Conservation (phyloP, 2,113 vertebrate species). For the Aphelocoma coerulescens region DNA sequence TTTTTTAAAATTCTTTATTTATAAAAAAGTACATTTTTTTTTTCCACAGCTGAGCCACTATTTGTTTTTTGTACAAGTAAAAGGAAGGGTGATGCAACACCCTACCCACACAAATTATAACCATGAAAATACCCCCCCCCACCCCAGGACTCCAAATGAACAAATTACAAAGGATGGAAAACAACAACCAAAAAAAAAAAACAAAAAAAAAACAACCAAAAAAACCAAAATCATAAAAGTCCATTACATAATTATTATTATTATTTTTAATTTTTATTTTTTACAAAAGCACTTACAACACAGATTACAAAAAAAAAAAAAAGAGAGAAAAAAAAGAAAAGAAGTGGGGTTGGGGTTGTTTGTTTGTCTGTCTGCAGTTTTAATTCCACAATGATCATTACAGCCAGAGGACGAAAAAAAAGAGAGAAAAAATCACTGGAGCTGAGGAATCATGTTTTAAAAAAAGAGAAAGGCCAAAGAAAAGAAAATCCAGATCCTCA, state of each 20-base stretch:
- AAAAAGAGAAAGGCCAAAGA: slow-evolving; percentile 12
- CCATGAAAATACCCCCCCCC: slow-evolving; percentile 58
- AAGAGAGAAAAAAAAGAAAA: not conserved
- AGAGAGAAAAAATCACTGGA: slow-evolving; percentile 16
- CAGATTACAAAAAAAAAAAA: slow-evolving; percentile 32
- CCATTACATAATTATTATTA: slow-evolving; percentile 24
- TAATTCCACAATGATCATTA: slow-evolving; percentile 47
- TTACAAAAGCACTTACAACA: slow-evolving; percentile 71
- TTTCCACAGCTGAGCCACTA: slow-evolving; percentile 74
- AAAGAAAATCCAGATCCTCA: not conserved
- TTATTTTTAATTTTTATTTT: slow-evolving; percentile 43
- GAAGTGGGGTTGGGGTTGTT: not conserved
- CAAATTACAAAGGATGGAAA: slow-evolving; percentile 64
- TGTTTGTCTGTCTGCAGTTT: slow-evolving; percentile 7
- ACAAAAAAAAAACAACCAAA: not conserved
- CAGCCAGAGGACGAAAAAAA: not conserved
- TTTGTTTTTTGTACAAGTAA: slow-evolving; percentile 78
- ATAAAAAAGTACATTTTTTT: slow-evolving; percentile 82
- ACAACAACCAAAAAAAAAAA: not conserved
- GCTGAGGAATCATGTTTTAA: not conserved
- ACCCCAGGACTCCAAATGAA: slow-evolving; percentile 21
- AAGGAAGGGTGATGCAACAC: slow-evolving; percentile 69
- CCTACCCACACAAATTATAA: slow-evolving; percentile 66
- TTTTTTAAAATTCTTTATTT: slow-evolving; percentile 83
- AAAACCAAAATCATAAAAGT: slow-evolving; percentile 9